Conservation (phyloP, 2,113 vertebrate genomes). For the Leucopsar rothschildi region DNA sequence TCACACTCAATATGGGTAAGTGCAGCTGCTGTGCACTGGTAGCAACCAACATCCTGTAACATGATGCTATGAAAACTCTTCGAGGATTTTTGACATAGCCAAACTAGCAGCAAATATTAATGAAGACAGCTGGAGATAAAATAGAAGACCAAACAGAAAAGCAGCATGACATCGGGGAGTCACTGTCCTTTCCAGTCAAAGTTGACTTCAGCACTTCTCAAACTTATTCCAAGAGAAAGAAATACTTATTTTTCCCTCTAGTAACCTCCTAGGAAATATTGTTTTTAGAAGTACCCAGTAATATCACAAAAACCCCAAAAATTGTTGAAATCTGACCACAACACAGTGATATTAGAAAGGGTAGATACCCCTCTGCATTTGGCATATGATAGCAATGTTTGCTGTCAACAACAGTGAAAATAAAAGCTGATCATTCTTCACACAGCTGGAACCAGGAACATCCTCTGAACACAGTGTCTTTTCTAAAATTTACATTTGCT, state of each 20-base stretch:
- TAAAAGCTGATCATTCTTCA: not conserved
- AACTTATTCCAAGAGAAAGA: not conserved
- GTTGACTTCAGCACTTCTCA: not conserved
- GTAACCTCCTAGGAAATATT: not conserved
- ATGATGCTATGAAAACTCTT: not conserved
- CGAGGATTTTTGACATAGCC: not conserved
- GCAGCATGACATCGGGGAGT: not conserved
- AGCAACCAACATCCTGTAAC: not conserved
- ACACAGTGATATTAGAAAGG: not conserved
- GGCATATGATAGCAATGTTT: not conserved
- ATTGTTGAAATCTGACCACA: not conserved
- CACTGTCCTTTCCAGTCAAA: not conserved
- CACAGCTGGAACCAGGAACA: not conserved
- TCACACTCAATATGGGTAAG: rapidly evolving
- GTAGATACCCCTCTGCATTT: not conserved
- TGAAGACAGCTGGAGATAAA: not conserved
- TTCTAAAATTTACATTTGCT: not conserved
- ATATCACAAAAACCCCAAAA: not conserved
- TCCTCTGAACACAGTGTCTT: not conserved
- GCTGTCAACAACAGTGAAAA: not conserved
- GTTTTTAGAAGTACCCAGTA: not conserved
- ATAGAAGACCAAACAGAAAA: not conserved
- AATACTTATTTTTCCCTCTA: not conserved
- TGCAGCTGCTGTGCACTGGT: not conserved
- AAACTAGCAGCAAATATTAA: not conserved